Base-by-base conservation (phyloP, 2,113 vertebrate genomes). In the Myrmecophaga tridactyla region DNA sequence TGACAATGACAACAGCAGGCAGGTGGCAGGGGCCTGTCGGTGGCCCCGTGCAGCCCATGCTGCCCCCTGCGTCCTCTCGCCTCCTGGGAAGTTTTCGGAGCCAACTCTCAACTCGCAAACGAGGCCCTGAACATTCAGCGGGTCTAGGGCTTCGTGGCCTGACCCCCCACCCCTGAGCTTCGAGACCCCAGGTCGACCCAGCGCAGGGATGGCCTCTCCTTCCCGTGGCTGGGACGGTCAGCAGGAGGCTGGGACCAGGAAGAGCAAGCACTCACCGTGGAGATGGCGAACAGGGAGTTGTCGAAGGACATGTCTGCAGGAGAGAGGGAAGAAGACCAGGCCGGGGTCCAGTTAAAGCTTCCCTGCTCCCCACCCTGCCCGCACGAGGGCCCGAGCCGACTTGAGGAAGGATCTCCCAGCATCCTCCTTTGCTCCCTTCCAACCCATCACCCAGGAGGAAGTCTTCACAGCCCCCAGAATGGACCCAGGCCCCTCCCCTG, bases 221-320 rank as follows among this genome's bases (percentile, higher is more conserved):
- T n/a, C n/a, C n/a, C n/a, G n/a, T n/a, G n/a, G n/a, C 39, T 62
- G 48, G n/a, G 13, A 56, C 17, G 36, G 36, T 60, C 72, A 43
- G 15, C 34, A 83, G 34, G 20, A 63, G 41, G 34, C 14, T 0
- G 2, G 43, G 20, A 60, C 39, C 1, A 12, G 62, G 39, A 67
- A 36, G 73, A 6, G 6, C 13, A 39, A 76, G 7, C 4, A 97
- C 97, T 97, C 75, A 97, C 97, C 56, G 11, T 29, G 4, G 97
- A 96, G 77, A 97, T 43, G 67, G 96, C 78, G 73, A 97, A 97
- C 81, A 97, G n/a, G 29, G 97, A 90, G 46, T 97, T 97, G 62
- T 97, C 94, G 0, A 97, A 97, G 77, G 97, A 92, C 97, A 97
- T 94, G 65, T 97, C 97, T 97, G 90, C 65, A 97, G 96, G 20